phyloP scores from a whole-genome alignment of 2,113 vertebrate genomes.

The Phylloscopus trochiloides region DNA sequence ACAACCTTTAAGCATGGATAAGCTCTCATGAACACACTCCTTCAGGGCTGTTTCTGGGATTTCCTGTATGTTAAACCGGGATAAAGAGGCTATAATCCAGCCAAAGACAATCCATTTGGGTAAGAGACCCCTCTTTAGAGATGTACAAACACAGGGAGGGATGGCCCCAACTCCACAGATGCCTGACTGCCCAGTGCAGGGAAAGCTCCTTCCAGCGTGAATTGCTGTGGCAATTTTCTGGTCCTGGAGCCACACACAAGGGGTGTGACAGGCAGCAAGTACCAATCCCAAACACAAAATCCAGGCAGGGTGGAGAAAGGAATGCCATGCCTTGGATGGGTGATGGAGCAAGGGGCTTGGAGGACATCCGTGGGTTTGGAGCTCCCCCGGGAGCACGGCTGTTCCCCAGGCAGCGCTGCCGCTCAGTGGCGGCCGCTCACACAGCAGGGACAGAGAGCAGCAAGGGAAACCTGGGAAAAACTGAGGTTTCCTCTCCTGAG shows the following conservation, averaged over 20 bases:
- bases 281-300: neutral
- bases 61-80: neutral
- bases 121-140: neutral
- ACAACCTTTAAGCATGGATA: neutral
- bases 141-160: neutral
- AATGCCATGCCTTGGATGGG: fast-evolving
- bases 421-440: slow-evolving; percentile 5
- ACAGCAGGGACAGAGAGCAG: neutral
- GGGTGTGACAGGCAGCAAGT: fast-evolving
- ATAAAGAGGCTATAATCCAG: neutral
- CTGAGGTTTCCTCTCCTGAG: neutral
- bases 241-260: fast-evolving
- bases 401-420: slow-evolving; percentile 62
- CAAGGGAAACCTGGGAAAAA: neutral
- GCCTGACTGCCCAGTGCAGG: neutral
- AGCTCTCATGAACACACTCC: neutral
- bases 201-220: fast-evolving
- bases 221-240: fast-evolving
- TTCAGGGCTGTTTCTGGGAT: neutral
- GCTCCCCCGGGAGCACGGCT: neutral
- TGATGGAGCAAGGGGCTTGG: neutral
- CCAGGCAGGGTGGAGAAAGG: fast-evolving
- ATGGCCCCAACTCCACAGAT: neutral
- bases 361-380: fast-evolving
- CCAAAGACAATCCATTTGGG: neutral